Evolutionary conservation across 1,140 invertebrate species (phyloP), one percentile per base, ranked within the genome.

Genomic region (Drosophila tani): DNA sequence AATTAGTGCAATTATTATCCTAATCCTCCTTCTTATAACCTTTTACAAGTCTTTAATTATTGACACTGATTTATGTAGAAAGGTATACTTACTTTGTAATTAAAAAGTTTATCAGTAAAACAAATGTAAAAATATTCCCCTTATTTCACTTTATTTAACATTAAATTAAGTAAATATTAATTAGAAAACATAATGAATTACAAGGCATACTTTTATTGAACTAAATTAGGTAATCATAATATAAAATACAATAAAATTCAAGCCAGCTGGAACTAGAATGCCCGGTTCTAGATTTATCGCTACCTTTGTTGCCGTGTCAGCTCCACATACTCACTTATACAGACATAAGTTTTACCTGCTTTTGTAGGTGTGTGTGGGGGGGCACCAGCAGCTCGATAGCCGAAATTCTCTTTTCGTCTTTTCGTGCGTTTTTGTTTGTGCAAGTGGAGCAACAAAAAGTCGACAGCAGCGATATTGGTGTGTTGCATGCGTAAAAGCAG

Each of bases 391-490:
- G 32, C 38, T 71, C 69, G 67, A 73, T 71, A 75, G 60, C 71
- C 71, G 43, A 76, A 76, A 76, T 76, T 64, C 73, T 73, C 56
- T 53, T 45, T 59, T 62, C 43, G 73, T 40, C 58, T 74, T 75
- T 76, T 65, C 32, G 45, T 65, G 59, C 71, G 58, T 55, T 75
- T 75, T 64, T 75, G 58, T 64, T 75, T 75, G 70, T 75, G 71
- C 71, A 75, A 75, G 58, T 75, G 58, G 71, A 75, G 71, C 71
- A 71, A 41, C 66, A 74, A 56, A 47, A 69, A 68, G 64, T 69
- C 49, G 68, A 56, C 41, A 45, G 49, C 35, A 56, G 19, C 53
- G 35, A 24, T 55, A 55, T 27, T 64, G 60, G 50, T 43, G 35
- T 67, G 17, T 47, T 63, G 60, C 50, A 63, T 63, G 64, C 60